phyloP scores from a whole-genome alignment of 2,888 invertebrate species.

The Leptopilina drosophilae region DNA sequence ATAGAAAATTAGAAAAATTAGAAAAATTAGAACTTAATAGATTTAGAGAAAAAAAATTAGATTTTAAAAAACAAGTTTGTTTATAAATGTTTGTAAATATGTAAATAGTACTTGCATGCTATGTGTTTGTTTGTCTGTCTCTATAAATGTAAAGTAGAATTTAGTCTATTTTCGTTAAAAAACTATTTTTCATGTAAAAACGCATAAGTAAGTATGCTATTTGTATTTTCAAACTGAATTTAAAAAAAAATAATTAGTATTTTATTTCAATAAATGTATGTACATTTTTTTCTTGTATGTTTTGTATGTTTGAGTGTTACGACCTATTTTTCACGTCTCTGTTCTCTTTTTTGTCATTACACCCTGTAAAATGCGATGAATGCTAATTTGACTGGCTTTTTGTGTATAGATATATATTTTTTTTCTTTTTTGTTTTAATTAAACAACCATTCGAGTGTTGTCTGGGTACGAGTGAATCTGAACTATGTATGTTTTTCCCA shows the following conservation, averaged over 20 bases:
- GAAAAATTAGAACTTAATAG: no score
- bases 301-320: neutral
- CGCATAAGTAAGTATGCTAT: slow-evolving; percentile 48
- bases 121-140: neutral
- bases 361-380: slow-evolving; percentile 25
- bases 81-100: neutral
- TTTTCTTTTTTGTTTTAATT: neutral
- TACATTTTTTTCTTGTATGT: neutral
- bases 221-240: neutral
- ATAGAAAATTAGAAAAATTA: neutral
- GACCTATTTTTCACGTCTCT: neutral
- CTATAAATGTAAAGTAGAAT: slow-evolving; percentile 1
- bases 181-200: slow-evolving; percentile 12
- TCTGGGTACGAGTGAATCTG: slow-evolving; percentile 39
- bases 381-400: slow-evolving; percentile 24
- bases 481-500: slow-evolving; percentile 15
- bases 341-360: neutral
- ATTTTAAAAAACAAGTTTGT: neutral
- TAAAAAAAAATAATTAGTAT: slow-evolving; percentile 13
- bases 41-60: no score
- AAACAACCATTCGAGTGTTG: slow-evolving; percentile 20
- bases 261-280: neutral
- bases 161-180: neutral
- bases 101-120: neutral
- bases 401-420: no score